phyloP scores from a whole-genome alignment of 1,140 invertebrate species.

The Heterodera schachtii region DNA sequence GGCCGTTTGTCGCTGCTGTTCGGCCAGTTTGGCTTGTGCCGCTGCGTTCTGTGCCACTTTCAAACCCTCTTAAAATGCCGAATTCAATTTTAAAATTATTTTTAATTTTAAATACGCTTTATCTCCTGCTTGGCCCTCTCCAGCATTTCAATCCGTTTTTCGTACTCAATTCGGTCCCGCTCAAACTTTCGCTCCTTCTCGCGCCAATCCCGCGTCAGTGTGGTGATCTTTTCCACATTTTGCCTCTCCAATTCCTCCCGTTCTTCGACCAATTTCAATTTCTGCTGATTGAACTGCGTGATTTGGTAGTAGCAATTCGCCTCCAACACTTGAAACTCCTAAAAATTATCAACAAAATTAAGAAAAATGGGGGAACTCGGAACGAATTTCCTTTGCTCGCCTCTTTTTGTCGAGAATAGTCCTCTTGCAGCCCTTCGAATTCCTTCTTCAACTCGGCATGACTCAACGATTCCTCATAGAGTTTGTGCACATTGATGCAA shows the following conservation, averaged over 20 bases:
- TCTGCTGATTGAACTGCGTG: conserved; percentile 15
- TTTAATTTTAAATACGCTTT: conserved; percentile 16
- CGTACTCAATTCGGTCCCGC: conserved; percentile 26
- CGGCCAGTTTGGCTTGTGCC: not conserved
- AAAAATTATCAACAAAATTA: not conserved
- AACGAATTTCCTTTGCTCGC: not conserved
- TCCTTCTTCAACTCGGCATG: conserved; percentile 8
- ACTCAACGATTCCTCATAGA: conserved; percentile 23
- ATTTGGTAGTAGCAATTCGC: conserved; percentile 24
- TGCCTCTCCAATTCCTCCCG: conserved; percentile 36
- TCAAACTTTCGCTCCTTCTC: conserved; percentile 39
- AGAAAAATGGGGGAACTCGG: not conserved
- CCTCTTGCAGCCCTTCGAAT: not conserved
- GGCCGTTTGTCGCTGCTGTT: not conserved
- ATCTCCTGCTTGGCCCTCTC: conserved; percentile 39
- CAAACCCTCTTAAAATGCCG: conserved; percentile 32
- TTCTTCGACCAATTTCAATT: conserved; percentile 23
- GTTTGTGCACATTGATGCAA: conserved; percentile 16
- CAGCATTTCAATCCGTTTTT: conserved; percentile 34
- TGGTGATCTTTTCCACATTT: conserved; percentile 29
- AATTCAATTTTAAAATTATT: not conserved
- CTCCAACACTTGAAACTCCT: conserved; percentile 26
- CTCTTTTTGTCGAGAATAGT: conserved; percentile 3
- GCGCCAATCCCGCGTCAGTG: conserved; percentile 37
- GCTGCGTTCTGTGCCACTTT: conserved; percentile 35